phyloP scores from a whole-genome alignment of 2,888 invertebrate genomes.

The Temnothorax rugatulus region DNA sequence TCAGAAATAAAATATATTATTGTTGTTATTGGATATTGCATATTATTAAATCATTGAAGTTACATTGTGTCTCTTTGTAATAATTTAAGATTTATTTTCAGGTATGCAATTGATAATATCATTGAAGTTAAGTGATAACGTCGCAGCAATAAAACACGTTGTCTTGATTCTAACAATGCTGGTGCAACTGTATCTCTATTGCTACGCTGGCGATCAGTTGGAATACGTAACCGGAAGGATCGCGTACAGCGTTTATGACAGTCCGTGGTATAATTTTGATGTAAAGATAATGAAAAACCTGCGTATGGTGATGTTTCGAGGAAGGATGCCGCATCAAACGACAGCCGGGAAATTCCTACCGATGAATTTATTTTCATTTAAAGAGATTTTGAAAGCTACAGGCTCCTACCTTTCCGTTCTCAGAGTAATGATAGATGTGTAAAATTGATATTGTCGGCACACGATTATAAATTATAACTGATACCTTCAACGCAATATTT shows the following conservation, averaged over 20 bases:
- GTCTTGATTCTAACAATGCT: conserved; percentile 73
- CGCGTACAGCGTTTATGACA: conserved; percentile 72
- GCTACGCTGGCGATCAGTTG: conserved; percentile 77
- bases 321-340: conserved; percentile 69
- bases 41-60: background rate
- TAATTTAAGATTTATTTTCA: conserved; percentile 43
- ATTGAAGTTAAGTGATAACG: conserved; percentile 68
- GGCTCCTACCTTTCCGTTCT: conserved; percentile 79
- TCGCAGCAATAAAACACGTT: conserved; percentile 72
- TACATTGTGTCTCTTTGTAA: background rate
- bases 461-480: conserved; percentile 15
- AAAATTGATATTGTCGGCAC: conserved; percentile 27
- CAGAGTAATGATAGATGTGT: conserved; percentile 74
- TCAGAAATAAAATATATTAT: background rate
- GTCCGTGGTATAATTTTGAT: conserved; percentile 74
- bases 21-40: background rate
- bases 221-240: conserved; percentile 71
- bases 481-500: background rate
- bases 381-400: conserved; percentile 77
- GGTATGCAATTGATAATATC: conserved; percentile 75
- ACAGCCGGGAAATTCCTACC: conserved; percentile 78
- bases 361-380: conserved; percentile 79
- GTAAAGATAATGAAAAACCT: conserved; percentile 66
- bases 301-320: conserved; percentile 73
- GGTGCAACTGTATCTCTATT: conserved; percentile 77